Percentiles rank a stretch among this genome's conserved stretches.
Conservation (phyloP, 2,113 vertebrate species). For the Diadophis punctatus region DNA sequence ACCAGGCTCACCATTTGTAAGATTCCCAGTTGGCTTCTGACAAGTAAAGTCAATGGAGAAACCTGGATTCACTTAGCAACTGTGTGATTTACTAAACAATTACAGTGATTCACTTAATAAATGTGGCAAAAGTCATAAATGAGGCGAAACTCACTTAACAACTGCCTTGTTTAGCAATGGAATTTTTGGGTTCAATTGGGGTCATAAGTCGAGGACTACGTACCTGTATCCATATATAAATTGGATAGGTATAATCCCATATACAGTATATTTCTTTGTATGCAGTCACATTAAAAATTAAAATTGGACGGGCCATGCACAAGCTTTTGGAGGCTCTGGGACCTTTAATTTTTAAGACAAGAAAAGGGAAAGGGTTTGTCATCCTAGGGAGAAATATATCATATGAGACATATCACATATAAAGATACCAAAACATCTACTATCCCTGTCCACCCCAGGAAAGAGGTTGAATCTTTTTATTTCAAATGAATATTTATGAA, state of each 20-base stretch:
- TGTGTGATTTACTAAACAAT: not conserved
- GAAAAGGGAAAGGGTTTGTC: not conserved
- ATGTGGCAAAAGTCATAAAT: not conserved
- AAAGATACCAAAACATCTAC: not conserved
- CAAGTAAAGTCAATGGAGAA: not conserved
- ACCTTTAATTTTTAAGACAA: not conserved
- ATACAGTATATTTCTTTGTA: not conserved
- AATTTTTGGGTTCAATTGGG: not conserved
- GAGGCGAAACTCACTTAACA: not conserved
- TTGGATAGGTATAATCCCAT: not conserved
- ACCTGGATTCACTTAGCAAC: not conserved
- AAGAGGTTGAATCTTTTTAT: not conserved
- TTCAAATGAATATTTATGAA: not conserved
- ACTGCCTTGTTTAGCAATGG: not conserved
- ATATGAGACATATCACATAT: not conserved
- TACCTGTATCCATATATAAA: not conserved
- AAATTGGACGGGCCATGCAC: not conserved
- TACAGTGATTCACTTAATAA: not conserved
- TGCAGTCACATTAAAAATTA: not conserved
- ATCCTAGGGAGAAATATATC: not conserved
- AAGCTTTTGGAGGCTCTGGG: not conserved
- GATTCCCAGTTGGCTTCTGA: not conserved
- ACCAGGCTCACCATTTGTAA: not conserved
- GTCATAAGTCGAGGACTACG: not conserved
- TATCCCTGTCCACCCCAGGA: not conserved